Conservation (phyloP, 30 jellyfish, hydroid and myxozoan species). For the Haliclystus octoradiatus region DNA sequence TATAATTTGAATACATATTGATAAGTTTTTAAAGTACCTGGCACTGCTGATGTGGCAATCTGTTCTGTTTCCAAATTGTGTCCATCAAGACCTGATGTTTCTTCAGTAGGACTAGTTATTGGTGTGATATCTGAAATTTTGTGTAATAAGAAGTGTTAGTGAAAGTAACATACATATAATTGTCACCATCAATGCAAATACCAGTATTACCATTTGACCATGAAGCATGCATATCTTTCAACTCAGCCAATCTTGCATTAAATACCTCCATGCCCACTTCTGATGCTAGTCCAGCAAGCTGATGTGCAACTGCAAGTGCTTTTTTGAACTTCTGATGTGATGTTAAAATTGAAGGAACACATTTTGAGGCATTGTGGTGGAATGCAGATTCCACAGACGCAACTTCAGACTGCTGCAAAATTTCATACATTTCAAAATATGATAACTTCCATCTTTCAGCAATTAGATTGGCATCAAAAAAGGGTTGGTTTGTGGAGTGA, state of each 20-base stretch:
- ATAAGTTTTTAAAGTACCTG: too few species aligned
- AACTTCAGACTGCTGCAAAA: background rate
- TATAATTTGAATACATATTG: too few species aligned
- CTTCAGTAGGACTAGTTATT: too few species aligned
- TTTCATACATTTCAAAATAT: constrained; percentile 6
- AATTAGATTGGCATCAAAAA: constrained; percentile 27
- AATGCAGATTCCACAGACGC: background rate
- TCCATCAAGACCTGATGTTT: too few species aligned
- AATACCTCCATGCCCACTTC: constrained; percentile 29
- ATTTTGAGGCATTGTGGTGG: background rate
- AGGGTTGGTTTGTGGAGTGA: background rate
- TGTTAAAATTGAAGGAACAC: background rate
- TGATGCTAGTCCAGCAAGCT: constrained; percentile 24
- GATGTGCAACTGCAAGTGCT: constrained; percentile 15
- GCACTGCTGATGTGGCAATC: too few species aligned
- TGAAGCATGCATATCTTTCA: too few species aligned
- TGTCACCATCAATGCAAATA: too few species aligned
- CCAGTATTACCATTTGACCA: too few species aligned
- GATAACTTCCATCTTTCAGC: constrained; percentile 30
- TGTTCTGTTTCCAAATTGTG: too few species aligned
- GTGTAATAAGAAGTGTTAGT: too few species aligned
- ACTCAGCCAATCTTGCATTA: constrained; percentile 10
- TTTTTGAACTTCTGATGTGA: constrained; percentile 11
- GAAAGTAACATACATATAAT: too few species aligned
- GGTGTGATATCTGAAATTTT: too few species aligned